Percentiles rank a stretch among this genome's conserved stretches.
Evolutionary conservation across 2,113 vertebrate species (phyloP).

Genomic region (Crocuta crocuta): DNA sequence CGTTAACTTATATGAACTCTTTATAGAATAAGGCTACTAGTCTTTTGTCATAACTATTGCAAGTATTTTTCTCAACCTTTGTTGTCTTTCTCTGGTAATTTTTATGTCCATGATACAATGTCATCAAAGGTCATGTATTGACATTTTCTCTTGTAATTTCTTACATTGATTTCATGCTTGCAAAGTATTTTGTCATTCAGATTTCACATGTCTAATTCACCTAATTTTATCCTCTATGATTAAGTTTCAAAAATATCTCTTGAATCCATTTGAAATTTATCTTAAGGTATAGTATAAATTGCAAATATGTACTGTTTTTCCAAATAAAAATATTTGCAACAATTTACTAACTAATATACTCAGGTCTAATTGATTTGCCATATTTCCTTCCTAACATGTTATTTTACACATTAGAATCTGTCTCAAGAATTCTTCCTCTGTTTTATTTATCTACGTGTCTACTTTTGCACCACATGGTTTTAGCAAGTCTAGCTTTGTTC

Average conservation of each 20-base stretch:
- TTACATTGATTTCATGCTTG: conserved; percentile 9
- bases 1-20: conserved; percentile 3
- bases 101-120: background rate
- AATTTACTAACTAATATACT: conserved; percentile 11
- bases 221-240: background rate
- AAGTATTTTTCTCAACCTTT: background rate
- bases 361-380: background rate
- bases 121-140: background rate
- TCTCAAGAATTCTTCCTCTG: background rate
- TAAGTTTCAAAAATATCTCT: background rate
- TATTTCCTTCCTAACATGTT: background rate
- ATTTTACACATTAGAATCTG: background rate
- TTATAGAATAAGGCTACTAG: background rate
- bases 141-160: background rate
- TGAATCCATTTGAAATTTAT: conserved; percentile 30
- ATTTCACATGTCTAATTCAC: background rate
- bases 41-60: background rate
- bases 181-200: background rate
- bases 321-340: background rate
- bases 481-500: background rate
- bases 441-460: background rate
- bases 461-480: background rate
- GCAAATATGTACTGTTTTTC: conserved; percentile 14
- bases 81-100: background rate
- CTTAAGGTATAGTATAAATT: background rate